phyloP scores from a whole-genome alignment of 2,888 invertebrate species.

The Brenthis daphne region DNA sequence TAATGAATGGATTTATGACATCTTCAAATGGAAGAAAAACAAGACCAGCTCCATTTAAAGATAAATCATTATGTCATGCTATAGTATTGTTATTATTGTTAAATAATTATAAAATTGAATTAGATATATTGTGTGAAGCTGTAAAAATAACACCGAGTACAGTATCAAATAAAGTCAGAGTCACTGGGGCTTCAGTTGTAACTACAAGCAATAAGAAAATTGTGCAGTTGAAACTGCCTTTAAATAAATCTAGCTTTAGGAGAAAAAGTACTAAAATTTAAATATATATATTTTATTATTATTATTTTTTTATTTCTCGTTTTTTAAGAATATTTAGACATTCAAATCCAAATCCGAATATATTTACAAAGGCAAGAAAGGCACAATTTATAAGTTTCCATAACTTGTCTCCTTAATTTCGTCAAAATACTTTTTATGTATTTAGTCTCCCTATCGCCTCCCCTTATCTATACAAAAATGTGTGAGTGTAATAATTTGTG shows the following conservation, averaged over 20 bases:
- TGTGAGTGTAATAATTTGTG: too few species aligned
- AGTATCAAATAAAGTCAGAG: constrained; percentile 53
- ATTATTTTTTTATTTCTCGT: constrained; percentile 1
- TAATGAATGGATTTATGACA: constrained; percentile 57
- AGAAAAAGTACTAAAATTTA: constrained; percentile 62
- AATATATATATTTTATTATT: constrained; percentile 30
- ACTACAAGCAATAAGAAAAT: constrained; percentile 50
- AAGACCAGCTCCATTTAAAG: constrained; percentile 60
- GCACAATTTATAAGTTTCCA: too few species aligned
- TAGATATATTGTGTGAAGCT: constrained; percentile 56
- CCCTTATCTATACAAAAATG: too few species aligned
- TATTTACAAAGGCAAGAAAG: too few species aligned
- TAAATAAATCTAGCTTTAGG: constrained; percentile 50
- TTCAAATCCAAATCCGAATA: too few species aligned
- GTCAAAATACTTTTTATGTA: too few species aligned
- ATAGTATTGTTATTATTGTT: constrained; percentile 65
- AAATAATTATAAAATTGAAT: constrained; percentile 61
- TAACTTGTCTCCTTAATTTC: too few species aligned
- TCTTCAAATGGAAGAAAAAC: constrained; percentile 49
- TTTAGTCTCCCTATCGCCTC: too few species aligned
- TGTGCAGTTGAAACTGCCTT: constrained; percentile 63
- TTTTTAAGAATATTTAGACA: not conserved
- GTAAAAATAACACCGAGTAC: constrained; percentile 56
- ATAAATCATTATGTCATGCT: constrained; percentile 65
- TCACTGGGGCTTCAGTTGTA: constrained; percentile 59